Base-by-base conservation (phyloP, 2,888 invertebrate species). In the Leptinotarsa rubiginosa region DNA sequence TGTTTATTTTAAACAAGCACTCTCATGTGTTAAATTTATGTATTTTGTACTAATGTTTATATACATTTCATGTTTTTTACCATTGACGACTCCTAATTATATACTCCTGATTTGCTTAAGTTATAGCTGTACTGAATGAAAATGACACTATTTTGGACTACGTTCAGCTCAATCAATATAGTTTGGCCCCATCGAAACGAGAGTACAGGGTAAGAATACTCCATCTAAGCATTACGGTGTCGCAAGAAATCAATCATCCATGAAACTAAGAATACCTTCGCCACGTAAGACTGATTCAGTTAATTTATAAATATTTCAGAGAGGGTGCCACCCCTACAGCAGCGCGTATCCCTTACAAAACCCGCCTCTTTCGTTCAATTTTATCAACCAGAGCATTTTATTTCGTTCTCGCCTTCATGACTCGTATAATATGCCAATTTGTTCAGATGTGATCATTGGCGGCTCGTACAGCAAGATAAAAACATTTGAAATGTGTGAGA, bases 391-490 rank as follows among this genome's bases (percentile, higher is more conserved):
- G 81, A 81, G 83, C 83, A 81, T 84, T 85, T 85, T 83, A 85
- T 86, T 83, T 84, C 82, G 83, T 84, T 84, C 84, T 84, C 84
- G 84, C 85, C 83, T 85, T 85, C 85, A 85, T 85, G 85, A 84
- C 85, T 86, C 83, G 86, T 83, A 86, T 85, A 86, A 85, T 85
- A 85, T 82, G 82, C 83, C 85, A 84, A 86, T 86, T 86, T 86
- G 85, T 85, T 84, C 83, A 75, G 81, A 81, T 79, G 74, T 64
- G 59, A 65, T 31, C 74, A 74, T 70, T 74, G 74, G 68, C 68
- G 74, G 67, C 54, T 25, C 74, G n/a, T 56, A 4, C 7, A 18
- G 31, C 7, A n/a, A 67, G 12, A 52, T 22, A 65, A 49, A 20
- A 52, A 22, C 12, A 56, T 56, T 16, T 20, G n/a, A 56, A 12